Base-by-base conservation (phyloP, 2,797 vertebrate species). In the Cygnus olor region DNA sequence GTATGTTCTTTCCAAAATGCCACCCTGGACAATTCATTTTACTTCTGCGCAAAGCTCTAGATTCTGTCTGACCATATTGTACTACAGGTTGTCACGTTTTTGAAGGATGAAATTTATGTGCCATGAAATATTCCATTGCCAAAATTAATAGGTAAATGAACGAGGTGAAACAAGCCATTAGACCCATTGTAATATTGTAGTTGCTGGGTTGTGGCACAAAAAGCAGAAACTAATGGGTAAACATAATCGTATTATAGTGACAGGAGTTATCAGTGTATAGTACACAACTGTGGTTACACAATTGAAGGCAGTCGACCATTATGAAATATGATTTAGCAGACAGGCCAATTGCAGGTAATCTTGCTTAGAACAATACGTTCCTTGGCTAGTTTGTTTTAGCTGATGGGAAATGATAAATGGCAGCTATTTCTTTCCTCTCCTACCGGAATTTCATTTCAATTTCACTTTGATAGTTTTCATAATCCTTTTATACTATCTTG, bases 141-240 rank as follows among this genome's bases (percentile, higher is more conserved):
- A 97, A 97, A 97, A 98, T 97, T 98, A 98, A 97, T 97, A 97
- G 91, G 87, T 96, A 97, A 97, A 97, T 97, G 95, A 97, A 93
- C 92, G 95, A 97, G 96, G 92, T 94, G 85, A 96, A 98, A 97
- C 85, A 96, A 95, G 66, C 94, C 95, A 96, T 97, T 97, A 97
- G 96, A 95, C 88, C 84, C 77, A 91, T 85, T 94, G 74, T 90
- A 88, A 95, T 95, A 84, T 57, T 89, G 90, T 85, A 96, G 92
- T 94, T 85, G 91, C 84, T 95, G 86, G 73, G 58, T 88, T 96
- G 85, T 85, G 82, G 88, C 95, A 90, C 88, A 91, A 94, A 97
- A 97, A 98, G 90, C 83, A 97, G 95, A 91, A 95, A 84, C 64
- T 95, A 95, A 92, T 92, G 77, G 94, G 90, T 96, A 95, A 97